A percentile compares a stretch with the other conserved stretches of the same genome.
Conservation (phyloP, 1,140 invertebrate species). For the Colletes latitarsis region DNA sequence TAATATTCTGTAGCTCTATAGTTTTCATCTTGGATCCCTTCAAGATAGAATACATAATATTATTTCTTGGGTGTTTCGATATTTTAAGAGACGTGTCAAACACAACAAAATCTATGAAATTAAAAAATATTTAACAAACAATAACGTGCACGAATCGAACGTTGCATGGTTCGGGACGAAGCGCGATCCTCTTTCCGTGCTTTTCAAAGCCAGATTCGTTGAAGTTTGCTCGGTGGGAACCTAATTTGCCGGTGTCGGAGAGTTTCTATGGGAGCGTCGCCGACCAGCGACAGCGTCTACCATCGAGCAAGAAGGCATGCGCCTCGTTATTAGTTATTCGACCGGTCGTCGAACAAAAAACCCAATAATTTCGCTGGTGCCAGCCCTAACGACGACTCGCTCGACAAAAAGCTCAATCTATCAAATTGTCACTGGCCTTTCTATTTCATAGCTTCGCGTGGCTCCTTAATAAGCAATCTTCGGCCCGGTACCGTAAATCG, state of each 20-base stretch:
- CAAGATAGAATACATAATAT: too few species aligned
- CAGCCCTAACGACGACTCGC: constrained; percentile 57
- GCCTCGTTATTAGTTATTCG: constrained; percentile 65
- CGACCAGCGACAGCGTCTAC: constrained; percentile 12
- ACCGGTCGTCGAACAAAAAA: constrained; percentile 52
- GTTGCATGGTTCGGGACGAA: too few species aligned
- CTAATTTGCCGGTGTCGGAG: not conserved
- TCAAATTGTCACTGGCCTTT: constrained; percentile 76
- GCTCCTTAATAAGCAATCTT: constrained; percentile 70
- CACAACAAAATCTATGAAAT: too few species aligned
- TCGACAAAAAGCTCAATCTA: constrained; percentile 70
- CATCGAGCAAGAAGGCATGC: constrained; percentile 41
- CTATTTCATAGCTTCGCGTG: constrained; percentile 64
- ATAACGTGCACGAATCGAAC: too few species aligned
- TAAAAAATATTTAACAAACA: too few species aligned
- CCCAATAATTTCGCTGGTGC: constrained; percentile 57
- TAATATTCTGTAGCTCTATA: too few species aligned
- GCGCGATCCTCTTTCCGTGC: too few species aligned
- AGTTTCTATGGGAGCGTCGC: not conserved
- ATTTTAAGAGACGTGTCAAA: too few species aligned
- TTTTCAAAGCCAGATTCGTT: too few species aligned
- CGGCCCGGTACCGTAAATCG: constrained; percentile 53
- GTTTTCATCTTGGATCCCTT: too few species aligned
- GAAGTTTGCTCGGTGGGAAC: too few species aligned
- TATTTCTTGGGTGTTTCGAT: too few species aligned